Percentiles rank a stretch among this genome's conserved stretches.
Conservation (phyloP, 1,140 invertebrate species). For the Orchestia grillus region DNA sequence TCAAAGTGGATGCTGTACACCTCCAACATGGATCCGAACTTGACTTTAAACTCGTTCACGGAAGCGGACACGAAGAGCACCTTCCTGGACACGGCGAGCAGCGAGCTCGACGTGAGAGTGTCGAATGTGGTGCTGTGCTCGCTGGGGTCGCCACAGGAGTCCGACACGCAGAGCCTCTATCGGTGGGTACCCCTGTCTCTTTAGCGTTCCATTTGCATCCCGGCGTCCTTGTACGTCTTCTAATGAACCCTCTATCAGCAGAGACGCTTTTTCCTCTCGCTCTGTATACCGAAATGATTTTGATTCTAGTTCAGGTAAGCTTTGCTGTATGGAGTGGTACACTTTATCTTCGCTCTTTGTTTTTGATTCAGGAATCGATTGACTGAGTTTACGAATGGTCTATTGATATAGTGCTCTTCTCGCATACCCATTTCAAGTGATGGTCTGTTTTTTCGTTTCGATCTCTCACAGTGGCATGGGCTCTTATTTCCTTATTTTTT, state of each 20-base stretch:
- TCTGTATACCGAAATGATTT: neutral
- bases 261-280: neutral
- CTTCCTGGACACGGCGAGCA: conserved; percentile 57
- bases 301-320: neutral
- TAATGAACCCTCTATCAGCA: neutral
- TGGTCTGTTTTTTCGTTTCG: too few species aligned
- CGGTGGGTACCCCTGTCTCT: conserved; percentile 53
- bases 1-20: neutral
- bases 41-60: conserved; percentile 55
- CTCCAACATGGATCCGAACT: conserved; percentile 37
- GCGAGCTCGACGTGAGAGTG: conserved; percentile 58
- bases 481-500: too few species aligned
- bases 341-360: neutral
- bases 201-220: neutral
- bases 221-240: neutral
- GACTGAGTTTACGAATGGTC: neutral
- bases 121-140: conserved; percentile 57
- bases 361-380: too few species aligned
- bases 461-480: too few species aligned
- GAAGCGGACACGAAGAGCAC: conserved; percentile 58
- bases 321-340: neutral
- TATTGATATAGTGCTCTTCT: neutral
- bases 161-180: conserved; percentile 58
- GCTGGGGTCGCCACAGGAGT: conserved; percentile 54
- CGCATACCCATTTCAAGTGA: too few species aligned